These are phyloP conservation scores for Onthophagus taurus DNA, from an alignment of 1,140 invertebrate species.

Conservation along the genomic window DNA sequence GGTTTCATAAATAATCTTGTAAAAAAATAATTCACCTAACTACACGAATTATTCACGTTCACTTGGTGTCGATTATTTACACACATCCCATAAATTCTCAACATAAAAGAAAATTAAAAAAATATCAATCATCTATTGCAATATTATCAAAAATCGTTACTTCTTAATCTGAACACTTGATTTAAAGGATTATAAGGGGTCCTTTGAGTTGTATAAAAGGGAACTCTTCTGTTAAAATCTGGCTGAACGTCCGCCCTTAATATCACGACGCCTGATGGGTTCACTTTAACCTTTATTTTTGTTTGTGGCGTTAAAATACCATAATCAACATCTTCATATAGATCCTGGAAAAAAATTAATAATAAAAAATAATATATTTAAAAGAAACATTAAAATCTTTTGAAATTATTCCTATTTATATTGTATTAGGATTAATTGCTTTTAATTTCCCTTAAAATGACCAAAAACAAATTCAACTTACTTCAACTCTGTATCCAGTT, in stretches of 20 bases:
- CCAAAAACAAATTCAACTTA: slow-evolving; percentile 35
- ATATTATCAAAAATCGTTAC: slow-evolving; percentile 34
- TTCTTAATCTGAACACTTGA: slow-evolving; percentile 45
- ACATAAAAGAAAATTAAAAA: no score
- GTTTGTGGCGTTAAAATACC: slow-evolving; percentile 73
- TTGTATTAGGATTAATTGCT: background rate
- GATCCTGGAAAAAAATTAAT: slow-evolving; percentile 48
- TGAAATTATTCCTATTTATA: background rate
- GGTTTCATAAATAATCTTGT: no score
- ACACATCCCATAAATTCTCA: no score
- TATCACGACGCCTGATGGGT: slow-evolving; percentile 82
- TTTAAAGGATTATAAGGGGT: slow-evolving; percentile 53
- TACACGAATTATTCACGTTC: no score
- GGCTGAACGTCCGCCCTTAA: slow-evolving; percentile 68
- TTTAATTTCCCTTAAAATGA: background rate
- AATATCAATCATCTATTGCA: slow-evolving; percentile 11
- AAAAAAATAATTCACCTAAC: no score
- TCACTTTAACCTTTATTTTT: slow-evolving; percentile 86
- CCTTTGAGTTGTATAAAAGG: slow-evolving; percentile 40
- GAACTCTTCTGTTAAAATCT: slow-evolving; percentile 45
- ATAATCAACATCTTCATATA: slow-evolving; percentile 80
- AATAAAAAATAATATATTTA: slow-evolving; percentile 1
- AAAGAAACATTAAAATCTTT: background rate
- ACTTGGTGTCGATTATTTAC: no score
- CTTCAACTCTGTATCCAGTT: slow-evolving; percentile 76